Evolutionary conservation across 2,797 vertebrate genomes (phyloP).

Genomic region (Takifugu rubripes): DNA sequence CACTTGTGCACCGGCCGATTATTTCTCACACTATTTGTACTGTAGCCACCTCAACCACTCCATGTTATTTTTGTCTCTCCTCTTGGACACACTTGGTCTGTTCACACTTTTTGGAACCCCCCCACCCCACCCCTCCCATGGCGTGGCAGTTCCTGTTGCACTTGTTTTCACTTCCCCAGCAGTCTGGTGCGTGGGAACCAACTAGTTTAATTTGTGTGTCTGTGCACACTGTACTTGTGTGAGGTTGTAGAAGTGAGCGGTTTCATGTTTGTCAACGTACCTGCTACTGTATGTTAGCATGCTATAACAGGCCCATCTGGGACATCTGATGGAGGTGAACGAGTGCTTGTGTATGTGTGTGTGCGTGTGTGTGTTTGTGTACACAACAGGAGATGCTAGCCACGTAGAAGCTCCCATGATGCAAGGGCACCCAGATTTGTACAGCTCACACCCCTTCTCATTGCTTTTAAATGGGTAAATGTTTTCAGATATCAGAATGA

Average conservation of each 20-base stretch:
- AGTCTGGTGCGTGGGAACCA: constrained; percentile 74
- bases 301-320: constrained; percentile 46
- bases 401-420: constrained; percentile 22
- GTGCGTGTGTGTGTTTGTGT: background rate
- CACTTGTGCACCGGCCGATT: constrained; percentile 1
- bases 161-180: constrained; percentile 75
- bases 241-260: background rate
- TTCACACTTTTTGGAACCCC: constrained; percentile 38
- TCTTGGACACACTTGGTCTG: constrained; percentile 10
- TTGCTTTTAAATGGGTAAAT: background rate
- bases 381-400: constrained; percentile 41
- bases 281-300: constrained; percentile 34
- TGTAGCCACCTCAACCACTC: background rate
- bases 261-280: constrained; percentile 39
- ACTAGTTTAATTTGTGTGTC: constrained; percentile 40
- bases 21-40: constrained; percentile 13
- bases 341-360: constrained; percentile 19
- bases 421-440: too few species aligned
- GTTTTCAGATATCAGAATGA: background rate
- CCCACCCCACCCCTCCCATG: constrained; percentile 52
- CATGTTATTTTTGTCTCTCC: constrained; percentile 10
- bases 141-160: constrained; percentile 76
- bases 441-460: background rate
- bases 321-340: constrained; percentile 37
- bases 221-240: constrained; percentile 10